phyloP scores from a whole-genome alignment of 2,113 vertebrate genomes.

The Damaliscus lunatus region DNA sequence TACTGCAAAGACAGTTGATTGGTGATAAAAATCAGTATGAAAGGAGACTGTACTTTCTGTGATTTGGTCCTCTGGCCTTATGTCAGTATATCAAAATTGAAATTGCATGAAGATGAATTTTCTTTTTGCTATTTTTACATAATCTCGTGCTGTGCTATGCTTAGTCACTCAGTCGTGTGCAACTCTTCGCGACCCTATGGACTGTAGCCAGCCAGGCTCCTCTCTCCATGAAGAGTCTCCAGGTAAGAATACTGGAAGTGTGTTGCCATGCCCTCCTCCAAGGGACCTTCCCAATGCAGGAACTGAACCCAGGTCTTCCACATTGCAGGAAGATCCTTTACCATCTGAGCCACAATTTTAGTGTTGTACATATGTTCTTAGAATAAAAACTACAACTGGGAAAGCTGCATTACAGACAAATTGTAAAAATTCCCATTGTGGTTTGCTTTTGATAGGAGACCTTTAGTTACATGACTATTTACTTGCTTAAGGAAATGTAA shows the following conservation, averaged over 20 bases:
- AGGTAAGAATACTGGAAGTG: neutral
- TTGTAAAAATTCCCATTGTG: neutral
- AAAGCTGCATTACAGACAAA: neutral
- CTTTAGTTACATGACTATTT: neutral
- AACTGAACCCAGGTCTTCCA: neutral
- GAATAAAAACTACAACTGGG: neutral
- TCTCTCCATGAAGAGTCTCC: neutral
- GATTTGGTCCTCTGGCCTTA: neutral
- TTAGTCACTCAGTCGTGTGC: neutral
- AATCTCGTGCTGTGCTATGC: neutral
- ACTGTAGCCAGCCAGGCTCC: neutral
- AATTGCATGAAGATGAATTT: neutral
- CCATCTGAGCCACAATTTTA: neutral
- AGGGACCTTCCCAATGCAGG: neutral
- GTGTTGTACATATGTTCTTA: neutral
- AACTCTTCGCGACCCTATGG: neutral
- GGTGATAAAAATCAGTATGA: neutral
- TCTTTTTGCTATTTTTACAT: neutral
- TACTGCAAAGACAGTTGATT: neutral
- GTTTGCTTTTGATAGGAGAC: constrained; percentile 9
- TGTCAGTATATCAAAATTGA: neutral
- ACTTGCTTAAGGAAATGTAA: neutral
- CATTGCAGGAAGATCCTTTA: neutral
- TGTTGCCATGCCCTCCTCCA: neutral
- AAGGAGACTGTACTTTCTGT: neutral